Evolutionary conservation across 2,888 invertebrate species (phyloP).

Genomic region (Pristionchus mayeri): DNA sequence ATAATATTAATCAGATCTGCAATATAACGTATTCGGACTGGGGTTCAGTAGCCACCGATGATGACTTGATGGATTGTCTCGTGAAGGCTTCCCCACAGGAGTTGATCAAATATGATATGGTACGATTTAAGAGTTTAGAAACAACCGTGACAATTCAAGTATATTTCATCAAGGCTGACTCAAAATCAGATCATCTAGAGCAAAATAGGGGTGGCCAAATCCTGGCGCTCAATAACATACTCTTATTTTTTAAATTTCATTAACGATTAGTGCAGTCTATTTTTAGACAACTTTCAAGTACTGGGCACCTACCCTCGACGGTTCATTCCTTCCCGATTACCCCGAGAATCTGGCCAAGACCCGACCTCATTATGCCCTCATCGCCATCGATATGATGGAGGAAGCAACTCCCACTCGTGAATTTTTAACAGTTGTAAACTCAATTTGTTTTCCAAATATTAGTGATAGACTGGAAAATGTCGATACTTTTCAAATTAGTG

Average conservation of each 20-base stretch:
- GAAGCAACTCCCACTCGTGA: background rate
- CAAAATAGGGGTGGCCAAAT: no score
- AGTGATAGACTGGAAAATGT: background rate
- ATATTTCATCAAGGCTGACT: no score
- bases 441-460: background rate
- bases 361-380: background rate
- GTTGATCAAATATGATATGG: conserved; percentile 1
- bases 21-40: background rate
- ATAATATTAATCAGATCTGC: background rate
- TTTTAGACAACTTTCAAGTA: background rate
- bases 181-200: no score
- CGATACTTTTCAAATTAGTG: background rate
- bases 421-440: no score
- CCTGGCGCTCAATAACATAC: no score
- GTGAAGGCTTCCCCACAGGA: conserved; percentile 5
- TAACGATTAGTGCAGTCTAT: no score
- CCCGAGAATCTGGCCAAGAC: conserved; percentile 24
- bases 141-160: no score
- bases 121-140: no score
- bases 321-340: conserved; percentile 4
- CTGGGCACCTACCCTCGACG: conserved; percentile 18
- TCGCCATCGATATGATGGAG: conserved; percentile 8
- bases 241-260: no score
- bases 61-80: background rate
- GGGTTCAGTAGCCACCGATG: background rate